Evolutionary conservation across 2,797 vertebrate species (phyloP).

Genomic region (Crax fasciolata): DNA sequence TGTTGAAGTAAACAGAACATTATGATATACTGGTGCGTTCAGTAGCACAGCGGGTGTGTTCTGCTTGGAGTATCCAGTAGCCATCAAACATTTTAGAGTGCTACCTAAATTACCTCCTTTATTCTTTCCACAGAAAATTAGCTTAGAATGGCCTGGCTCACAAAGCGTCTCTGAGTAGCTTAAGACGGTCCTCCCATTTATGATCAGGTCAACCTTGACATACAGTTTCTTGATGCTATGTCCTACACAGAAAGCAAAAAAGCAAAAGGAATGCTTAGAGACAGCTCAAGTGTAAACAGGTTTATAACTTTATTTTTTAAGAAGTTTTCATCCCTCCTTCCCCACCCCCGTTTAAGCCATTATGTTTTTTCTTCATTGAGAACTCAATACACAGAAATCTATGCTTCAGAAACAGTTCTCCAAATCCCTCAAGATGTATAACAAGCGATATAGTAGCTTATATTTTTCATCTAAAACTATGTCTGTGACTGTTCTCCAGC

Average conservation of each 20-base stretch:
- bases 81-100: background rate
- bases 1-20: conserved; percentile 30
- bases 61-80: conserved; percentile 19
- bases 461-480: background rate
- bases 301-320: background rate
- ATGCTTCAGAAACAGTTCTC: background rate
- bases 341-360: background rate
- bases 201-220: conserved; percentile 11
- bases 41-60: background rate
- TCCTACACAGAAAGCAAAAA: conserved; percentile 68
- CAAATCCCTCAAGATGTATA: background rate
- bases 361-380: background rate
- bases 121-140: conserved; percentile 82
- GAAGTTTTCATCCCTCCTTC: background rate
- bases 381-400: background rate
- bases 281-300: background rate
- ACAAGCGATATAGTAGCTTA: background rate
- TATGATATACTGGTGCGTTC: background rate
- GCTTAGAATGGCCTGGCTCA: conserved; percentile 14
- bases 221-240: conserved; percentile 74
- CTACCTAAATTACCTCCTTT: conserved; percentile 84
- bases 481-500: background rate
- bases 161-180: conserved; percentile 74
- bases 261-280: background rate
- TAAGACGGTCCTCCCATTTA: conserved; percentile 56